Evolutionary conservation across 2,888 invertebrate species (phyloP), one percentile per base, ranked within the genome.

Genomic region (Ochropleura leucogaster): DNA sequence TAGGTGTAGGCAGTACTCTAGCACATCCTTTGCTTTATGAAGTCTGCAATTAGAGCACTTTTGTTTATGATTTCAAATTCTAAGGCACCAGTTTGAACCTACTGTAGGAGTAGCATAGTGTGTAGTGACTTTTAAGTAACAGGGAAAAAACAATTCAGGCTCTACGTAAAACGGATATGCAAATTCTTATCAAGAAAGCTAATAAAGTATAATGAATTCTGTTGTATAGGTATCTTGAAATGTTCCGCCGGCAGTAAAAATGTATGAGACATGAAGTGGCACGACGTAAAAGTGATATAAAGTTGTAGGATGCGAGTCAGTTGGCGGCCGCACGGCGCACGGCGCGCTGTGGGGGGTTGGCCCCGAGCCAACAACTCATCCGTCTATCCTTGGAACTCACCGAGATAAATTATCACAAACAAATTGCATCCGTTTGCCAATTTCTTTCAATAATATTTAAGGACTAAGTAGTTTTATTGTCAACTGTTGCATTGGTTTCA

Each of bases 321-420:
- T 80, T 64, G 72, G 84, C 77, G 75, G 86, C 78, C 63, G 76
- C 64, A 76, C 68, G 78, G 75, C 66, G 30, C 30, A 30, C 30
- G 3, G 30, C 30, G 30, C 30, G 30, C 30, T 30, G 30, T 30
- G 47, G 72, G 69, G 68, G 73, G 73, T 84, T 92, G 93, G 93
- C 92, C 77, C 74, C 65, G 60, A 79, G 93, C 93, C 93, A 93
- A 85, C 71, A 73, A 47, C 74, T 86, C 84, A 85, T 85, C 82
- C 83, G 82, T 87, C 87, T 84, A 86, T 88, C 85, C 84, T 85
- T 79, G 70, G 77, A 82, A 80, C 81, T 82, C 74, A 82, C 82
- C 84, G 85, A 87, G 85, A 91, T 89, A 88, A 91, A 88, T 91
- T 90, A 90, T 91, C 83, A 85, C 85, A 78, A 79, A 74, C 81